Conservation (phyloP, 2,113 vertebrate species). For the Cheirogaleus medius region DNA sequence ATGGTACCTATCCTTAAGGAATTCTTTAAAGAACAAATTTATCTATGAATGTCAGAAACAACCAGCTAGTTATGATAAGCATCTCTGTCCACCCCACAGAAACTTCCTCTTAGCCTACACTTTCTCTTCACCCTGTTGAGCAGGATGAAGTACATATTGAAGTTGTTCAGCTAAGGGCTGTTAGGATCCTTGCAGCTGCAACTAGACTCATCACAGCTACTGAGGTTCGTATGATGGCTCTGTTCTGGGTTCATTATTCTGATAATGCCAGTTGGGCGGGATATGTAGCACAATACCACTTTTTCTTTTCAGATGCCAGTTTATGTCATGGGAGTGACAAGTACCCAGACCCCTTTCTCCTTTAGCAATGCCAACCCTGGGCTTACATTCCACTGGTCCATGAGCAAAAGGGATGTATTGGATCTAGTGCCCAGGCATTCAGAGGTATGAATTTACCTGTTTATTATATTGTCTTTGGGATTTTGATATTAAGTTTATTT, state of each 20-base stretch:
- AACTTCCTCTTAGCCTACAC: not conserved
- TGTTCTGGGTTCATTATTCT: not conserved
- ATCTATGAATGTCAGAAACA: not conserved
- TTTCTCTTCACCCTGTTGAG: not conserved
- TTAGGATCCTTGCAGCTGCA: conserved; percentile 82
- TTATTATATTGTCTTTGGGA: not conserved
- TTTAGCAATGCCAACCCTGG: conserved; percentile 81
- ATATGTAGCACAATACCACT: not conserved
- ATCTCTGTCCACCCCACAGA: not conserved
- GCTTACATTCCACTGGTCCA: conserved; percentile 84
- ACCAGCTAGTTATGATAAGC: not conserved
- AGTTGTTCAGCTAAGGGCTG: conserved; percentile 80
- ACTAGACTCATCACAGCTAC: conserved; percentile 81
- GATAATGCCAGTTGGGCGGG: not conserved
- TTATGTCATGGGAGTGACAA: conserved; percentile 83
- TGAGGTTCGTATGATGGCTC: conserved; percentile 69
- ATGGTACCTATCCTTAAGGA: not conserved
- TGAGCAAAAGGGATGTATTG: conserved; percentile 83
- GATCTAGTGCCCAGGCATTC: conserved; percentile 80
- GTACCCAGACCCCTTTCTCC: conserved; percentile 84
- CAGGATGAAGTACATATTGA: conserved; percentile 85
- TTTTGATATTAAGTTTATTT: not conserved
- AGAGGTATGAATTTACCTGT: conserved; percentile 71
- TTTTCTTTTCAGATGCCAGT: conserved; percentile 84
- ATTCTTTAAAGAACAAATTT: not conserved